Evolutionary conservation across 2,888 invertebrate species (phyloP).

Genomic region (Ptychoptera albimana): DNA sequence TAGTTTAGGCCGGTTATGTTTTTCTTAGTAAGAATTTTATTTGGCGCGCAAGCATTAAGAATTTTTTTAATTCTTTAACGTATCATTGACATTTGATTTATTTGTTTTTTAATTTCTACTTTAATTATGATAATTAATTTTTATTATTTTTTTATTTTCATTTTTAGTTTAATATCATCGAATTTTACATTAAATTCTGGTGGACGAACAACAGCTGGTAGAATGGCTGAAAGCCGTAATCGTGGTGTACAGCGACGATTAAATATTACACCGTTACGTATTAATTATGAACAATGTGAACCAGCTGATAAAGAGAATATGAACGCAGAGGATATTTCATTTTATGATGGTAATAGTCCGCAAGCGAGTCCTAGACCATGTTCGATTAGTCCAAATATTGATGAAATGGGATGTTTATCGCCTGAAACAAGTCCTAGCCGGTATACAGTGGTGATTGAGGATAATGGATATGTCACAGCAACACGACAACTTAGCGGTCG

Average conservation of each 20-base stretch:
- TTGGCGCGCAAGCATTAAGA: not conserved
- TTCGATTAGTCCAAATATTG: slow-evolving; percentile 12
- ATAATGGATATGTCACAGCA: not conserved
- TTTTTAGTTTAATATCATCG: slow-evolving; percentile 35
- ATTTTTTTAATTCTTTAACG: too few relatives aligned
- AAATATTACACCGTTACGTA: slow-evolving; percentile 3
- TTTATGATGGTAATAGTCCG: slow-evolving; percentile 21
- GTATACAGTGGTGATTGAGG: slow-evolving; percentile 15
- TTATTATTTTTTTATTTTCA: slow-evolving; percentile 15
- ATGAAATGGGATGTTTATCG: slow-evolving; percentile 17
- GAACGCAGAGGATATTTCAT: slow-evolving; percentile 26
- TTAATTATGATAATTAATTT: not conserved
- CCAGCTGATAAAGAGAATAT: slow-evolving; percentile 13
- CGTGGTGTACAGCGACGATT: slow-evolving; percentile 8
- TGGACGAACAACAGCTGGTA: slow-evolving; percentile 31
- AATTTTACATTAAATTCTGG: slow-evolving; percentile 37
- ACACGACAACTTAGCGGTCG: slow-evolving; percentile 14
- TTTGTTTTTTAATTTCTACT: too few relatives aligned
- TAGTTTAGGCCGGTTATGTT: too few relatives aligned
- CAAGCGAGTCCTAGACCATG: slow-evolving; percentile 10
- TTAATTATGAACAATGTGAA: slow-evolving; percentile 6
- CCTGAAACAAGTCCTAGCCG: slow-evolving; percentile 27
- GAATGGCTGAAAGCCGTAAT: slow-evolving; percentile 16
- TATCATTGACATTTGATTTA: too few relatives aligned
- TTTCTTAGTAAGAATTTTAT: not conserved